Base-by-base conservation (phyloP, 1,140 invertebrate species). In the Saccostrea cuccullata region DNA sequence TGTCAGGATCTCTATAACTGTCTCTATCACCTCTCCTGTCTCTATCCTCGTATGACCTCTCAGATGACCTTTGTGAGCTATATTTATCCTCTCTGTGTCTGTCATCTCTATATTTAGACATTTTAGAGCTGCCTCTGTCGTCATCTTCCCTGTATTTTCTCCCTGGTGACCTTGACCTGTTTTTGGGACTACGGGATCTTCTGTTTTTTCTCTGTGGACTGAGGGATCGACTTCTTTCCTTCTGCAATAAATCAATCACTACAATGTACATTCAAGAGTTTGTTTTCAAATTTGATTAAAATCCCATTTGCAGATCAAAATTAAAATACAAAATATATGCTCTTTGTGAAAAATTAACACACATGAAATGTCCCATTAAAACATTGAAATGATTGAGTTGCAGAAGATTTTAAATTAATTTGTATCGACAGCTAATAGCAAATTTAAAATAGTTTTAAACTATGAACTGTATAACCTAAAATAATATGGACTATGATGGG, bases 71-170 rank as follows among this genome's bases (percentile, higher is more conserved):
- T 30, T 23, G 23, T 85, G 47, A 36, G 23, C 56, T 36, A 17
- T 87, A 82, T 87, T 55, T 84, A n/a, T 5, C 15, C 20, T 8
- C 40, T 85, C 83, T 73, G 36, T 84, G 84, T 12, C 40, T 86
- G 20, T 88, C 87, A 56, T 90, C 84, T 82, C 77, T 89, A 20
- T 90, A 82, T 84, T 87, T 90, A 20, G 58, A 86, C 73, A 86
- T 58, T 86, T 82, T 60, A 47, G 40, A 47, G 40, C 20, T 90
- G 84, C 60, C 67, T 20, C 73, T 82, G 9, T 26, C 20, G 11
- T 60, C 58, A 13, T 73, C 70, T 73, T 73, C 70, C 23, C 70
- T 73, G 0, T 36, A 12, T 30, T 3, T 73, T 73, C 70, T 30
- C 70, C 13, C 3, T 30, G 70, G 70, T 30, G 30, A 73, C 23